Evolutionary conservation across 2,888 invertebrate genomes (phyloP).

Genomic region (Xestobium rufovillosum): DNA sequence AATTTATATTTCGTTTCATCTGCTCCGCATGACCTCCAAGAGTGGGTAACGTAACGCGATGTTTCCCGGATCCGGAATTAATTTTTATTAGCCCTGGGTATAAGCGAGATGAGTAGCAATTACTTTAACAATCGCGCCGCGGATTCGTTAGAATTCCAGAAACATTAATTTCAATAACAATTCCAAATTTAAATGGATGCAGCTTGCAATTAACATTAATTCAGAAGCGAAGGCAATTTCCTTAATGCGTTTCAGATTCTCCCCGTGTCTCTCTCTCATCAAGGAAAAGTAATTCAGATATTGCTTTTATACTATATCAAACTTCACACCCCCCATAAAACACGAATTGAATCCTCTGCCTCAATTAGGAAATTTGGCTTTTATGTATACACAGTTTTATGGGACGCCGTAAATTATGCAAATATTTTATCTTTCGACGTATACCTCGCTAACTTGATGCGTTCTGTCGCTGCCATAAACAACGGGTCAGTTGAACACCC

Average conservation of each 20-base stretch:
- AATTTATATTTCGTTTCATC: too few relatives aligned
- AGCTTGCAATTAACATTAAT: slow-evolving; percentile 42
- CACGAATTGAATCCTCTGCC: slow-evolving; percentile 36
- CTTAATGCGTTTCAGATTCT: slow-evolving; percentile 45
- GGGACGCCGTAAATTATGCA: slow-evolving; percentile 37
- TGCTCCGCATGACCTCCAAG: too few relatives aligned
- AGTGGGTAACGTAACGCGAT: too few relatives aligned
- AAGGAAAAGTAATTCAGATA: slow-evolving; percentile 42
- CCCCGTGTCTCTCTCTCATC: slow-evolving; percentile 45
- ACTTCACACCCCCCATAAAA: slow-evolving; percentile 40
- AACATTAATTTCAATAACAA: slow-evolving; percentile 35
- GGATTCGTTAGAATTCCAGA: too few relatives aligned
- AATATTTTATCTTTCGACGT: slow-evolving; percentile 29
- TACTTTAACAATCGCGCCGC: too few relatives aligned
- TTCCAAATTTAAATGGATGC: slow-evolving; percentile 36
- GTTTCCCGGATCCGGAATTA: too few relatives aligned
- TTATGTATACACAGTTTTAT: slow-evolving; percentile 40
- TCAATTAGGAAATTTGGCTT: slow-evolving; percentile 42
- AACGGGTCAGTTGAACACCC: too few relatives aligned
- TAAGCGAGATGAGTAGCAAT: too few relatives aligned
- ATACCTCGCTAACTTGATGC: too few relatives aligned
- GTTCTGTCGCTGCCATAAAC: too few relatives aligned
- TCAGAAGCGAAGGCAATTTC: slow-evolving; percentile 44
- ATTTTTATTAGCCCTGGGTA: too few relatives aligned
- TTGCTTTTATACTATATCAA: slow-evolving; percentile 42